A percentile compares a stretch with the other conserved stretches of the same genome.
These are phyloP conservation scores for Pelodytes ibericus DNA, from an alignment of 2,797 vertebrate genomes.

Conservation along the genomic window DNA sequence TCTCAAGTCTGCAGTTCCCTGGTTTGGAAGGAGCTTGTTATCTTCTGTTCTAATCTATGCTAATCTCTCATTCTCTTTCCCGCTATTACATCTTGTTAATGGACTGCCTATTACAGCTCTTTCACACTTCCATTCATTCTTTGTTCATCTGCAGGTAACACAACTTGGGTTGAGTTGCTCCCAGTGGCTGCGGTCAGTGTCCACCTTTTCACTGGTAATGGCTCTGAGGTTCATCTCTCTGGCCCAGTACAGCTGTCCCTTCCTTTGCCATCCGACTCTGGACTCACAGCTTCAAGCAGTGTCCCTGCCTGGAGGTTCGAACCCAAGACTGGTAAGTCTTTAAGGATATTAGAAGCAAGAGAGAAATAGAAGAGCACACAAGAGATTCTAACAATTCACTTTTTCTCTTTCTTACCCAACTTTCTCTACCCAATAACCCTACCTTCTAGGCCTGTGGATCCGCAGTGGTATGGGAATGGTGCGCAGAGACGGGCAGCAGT, in stretches of 20 bases:
- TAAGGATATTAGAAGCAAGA: background rate
- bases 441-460: slow-evolving; percentile 85
- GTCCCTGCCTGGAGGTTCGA: slow-evolving; percentile 90
- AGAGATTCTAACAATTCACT: background rate
- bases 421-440: background rate
- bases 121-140: too few species aligned
- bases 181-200: slow-evolving; percentile 86
- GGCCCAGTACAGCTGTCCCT: slow-evolving; percentile 87
- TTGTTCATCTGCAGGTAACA: slow-evolving; percentile 69
- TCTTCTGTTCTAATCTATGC: too few species aligned
- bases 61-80: too few species aligned
- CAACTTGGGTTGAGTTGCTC: slow-evolving; percentile 86
- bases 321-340: slow-evolving; percentile 80
- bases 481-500: slow-evolving; percentile 85
- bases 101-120: too few species aligned
- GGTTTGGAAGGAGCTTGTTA: too few species aligned
- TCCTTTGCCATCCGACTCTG: slow-evolving; percentile 83
- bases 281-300: slow-evolving; percentile 78
- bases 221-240: slow-evolving; percentile 80
- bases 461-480: slow-evolving; percentile 91
- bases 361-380: background rate
- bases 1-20: too few species aligned
- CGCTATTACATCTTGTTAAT: too few species aligned
- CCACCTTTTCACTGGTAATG: slow-evolving; percentile 87
- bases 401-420: background rate